Conservation (phyloP, 2,113 vertebrate species). For the Pogonocichla stellata region DNA sequence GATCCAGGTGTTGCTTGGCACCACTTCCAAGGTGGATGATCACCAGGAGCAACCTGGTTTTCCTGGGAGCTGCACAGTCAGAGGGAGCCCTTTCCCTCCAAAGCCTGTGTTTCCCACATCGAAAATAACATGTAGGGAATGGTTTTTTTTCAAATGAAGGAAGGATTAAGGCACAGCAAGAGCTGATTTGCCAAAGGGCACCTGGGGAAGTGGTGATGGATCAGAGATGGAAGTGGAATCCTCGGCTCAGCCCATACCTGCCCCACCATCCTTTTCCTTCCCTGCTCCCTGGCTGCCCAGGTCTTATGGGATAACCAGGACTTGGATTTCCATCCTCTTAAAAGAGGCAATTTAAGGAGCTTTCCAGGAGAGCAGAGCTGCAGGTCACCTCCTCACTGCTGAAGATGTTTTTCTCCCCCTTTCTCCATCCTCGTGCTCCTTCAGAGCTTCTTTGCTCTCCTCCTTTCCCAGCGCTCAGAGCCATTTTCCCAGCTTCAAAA, state of each 20-base stretch:
- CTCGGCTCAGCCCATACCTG: accelerated
- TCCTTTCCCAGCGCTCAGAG: slow-evolving; percentile 59
- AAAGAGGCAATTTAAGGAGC: background rate
- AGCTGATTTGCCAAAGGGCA: background rate
- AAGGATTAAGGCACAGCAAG: background rate
- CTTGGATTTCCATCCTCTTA: background rate
- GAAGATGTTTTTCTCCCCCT: background rate
- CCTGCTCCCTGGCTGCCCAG: background rate
- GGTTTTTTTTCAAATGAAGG: background rate
- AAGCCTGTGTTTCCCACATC: accelerated
- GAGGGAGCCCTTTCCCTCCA: background rate
- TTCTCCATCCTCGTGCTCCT: background rate
- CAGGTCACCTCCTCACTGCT: background rate
- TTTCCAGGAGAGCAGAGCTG: background rate
- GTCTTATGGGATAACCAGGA: background rate
- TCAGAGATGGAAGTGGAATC: background rate
- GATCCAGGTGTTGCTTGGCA: background rate
- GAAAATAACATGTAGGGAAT: background rate
- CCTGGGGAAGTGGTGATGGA: background rate
- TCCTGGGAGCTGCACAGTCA: background rate
- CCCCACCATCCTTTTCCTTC: background rate
- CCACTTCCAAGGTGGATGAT: background rate
- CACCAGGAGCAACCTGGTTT: background rate
- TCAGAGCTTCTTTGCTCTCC: slow-evolving; percentile 15
- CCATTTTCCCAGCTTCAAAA: slow-evolving; percentile 73